Evolutionary conservation across 2,113 vertebrate genomes (phyloP).

Genomic region (Chrysemys picta): DNA sequence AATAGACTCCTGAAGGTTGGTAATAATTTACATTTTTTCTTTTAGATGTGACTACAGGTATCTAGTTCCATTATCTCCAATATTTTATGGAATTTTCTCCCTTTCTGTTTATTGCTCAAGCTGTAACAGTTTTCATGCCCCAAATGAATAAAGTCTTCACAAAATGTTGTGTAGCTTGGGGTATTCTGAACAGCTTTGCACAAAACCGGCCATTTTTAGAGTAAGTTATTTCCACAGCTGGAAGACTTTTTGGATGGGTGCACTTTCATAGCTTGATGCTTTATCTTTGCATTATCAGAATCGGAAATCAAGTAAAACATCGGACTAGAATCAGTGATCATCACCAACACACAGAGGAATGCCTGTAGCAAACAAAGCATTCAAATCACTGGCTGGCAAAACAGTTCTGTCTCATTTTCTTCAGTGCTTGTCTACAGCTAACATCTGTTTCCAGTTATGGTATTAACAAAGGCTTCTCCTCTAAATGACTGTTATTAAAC

Average conservation of each 20-base stretch:
- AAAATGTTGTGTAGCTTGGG: background rate
- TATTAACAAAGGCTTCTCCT: constrained; percentile 37
- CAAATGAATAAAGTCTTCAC: background rate
- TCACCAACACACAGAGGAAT: constrained; percentile 35
- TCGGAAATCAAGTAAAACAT: constrained; percentile 3
- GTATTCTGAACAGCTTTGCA: background rate
- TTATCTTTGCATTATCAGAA: background rate
- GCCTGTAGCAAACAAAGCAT: constrained; percentile 51
- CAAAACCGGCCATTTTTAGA: background rate
- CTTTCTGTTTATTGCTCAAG: background rate
- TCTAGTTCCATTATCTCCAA: constrained; percentile 33
- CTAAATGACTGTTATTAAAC: constrained; percentile 30
- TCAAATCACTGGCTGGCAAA: constrained; percentile 28
- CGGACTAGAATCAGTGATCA: constrained; percentile 7
- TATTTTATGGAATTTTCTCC: constrained; percentile 22
- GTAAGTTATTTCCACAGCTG: constrained; percentile 50
- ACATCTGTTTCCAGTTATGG: constrained; percentile 58
- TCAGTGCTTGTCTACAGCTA: constrained; percentile 35
- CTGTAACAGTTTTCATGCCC: background rate
- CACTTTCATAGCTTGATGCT: constrained; percentile 11
- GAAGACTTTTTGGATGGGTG: constrained; percentile 17
- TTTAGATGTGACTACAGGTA: constrained; percentile 41
- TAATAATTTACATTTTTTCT: constrained; percentile 34
- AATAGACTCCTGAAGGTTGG: constrained; percentile 33
- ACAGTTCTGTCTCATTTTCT: constrained; percentile 37